Conservation (phyloP, 2,113 vertebrate genomes). For the Gymnarchus niloticus region DNA sequence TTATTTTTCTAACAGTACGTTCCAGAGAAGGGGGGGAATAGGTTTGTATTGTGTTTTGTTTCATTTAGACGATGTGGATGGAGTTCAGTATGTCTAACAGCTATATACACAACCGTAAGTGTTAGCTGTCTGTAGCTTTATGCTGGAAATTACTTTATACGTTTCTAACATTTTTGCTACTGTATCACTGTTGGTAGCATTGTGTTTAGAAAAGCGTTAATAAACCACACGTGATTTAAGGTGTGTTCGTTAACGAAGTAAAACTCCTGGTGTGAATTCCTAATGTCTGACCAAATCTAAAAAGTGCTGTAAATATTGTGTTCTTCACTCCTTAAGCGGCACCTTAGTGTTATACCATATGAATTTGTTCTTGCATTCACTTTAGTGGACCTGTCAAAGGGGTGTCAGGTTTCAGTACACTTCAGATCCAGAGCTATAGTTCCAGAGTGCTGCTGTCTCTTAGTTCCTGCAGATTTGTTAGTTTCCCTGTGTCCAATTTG, state of each 20-base stretch:
- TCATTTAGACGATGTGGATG: background rate
- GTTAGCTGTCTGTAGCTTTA: background rate
- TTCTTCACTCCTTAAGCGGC: no score
- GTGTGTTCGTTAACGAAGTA: no score
- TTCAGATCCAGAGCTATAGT: background rate
- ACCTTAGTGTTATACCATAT: background rate
- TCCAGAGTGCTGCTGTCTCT: no score
- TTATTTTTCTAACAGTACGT: background rate
- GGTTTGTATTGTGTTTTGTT: background rate
- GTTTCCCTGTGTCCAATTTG: no score
- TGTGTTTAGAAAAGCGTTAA: background rate
- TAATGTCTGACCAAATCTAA: background rate
- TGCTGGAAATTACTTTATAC: background rate
- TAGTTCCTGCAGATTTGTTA: no score
- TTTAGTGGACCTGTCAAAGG: background rate
- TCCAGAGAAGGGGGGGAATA: background rate
- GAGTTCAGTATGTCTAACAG: background rate
- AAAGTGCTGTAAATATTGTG: no score
- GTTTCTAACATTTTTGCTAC: background rate
- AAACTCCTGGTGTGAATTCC: background rate
- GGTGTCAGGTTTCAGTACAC: background rate
- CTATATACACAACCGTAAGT: background rate
- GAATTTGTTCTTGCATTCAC: background rate
- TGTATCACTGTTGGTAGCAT: background rate
- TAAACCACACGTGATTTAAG: background rate